phyloP scores from a whole-genome alignment of 2,797 vertebrate genomes.

The Dermochelys coriacea region DNA sequence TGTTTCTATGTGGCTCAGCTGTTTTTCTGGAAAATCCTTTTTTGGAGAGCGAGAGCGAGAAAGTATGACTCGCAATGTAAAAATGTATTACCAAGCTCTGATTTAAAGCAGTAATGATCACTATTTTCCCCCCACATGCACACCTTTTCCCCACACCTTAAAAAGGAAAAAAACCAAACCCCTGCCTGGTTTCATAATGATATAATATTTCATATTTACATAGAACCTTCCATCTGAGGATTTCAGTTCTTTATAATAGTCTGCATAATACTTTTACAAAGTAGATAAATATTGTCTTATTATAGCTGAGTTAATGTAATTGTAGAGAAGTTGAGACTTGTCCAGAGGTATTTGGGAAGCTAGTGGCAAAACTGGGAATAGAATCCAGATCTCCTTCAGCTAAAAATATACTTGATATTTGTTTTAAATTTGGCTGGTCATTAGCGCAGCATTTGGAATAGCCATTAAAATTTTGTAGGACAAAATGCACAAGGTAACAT shows the following conservation, averaged over 20 bases:
- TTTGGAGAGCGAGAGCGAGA: not conserved
- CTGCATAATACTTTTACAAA: not conserved
- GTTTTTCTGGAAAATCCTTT: not conserved
- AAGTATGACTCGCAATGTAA: not conserved
- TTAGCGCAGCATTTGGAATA: not conserved
- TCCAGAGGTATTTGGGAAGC: fast-evolving
- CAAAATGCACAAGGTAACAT: not conserved
- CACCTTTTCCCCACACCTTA: not conserved
- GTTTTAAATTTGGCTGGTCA: not conserved
- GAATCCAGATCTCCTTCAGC: not conserved
- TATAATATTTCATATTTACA: not conserved
- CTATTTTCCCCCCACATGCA: not conserved
- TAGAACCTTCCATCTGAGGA: not conserved
- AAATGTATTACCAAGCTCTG: not conserved
- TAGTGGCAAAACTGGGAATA: not conserved
- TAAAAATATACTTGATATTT: not conserved
- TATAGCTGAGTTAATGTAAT: not conserved
- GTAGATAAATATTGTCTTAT: not conserved
- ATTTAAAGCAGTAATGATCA: not conserved
- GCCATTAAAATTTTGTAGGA: not conserved
- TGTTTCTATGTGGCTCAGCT: slow-evolving; percentile 3
- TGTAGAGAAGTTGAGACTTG: not conserved
- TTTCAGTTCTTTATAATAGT: fast-evolving
- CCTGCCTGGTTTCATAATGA: not conserved
- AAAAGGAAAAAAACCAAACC: not conserved